Conservation (phyloP, 2,888 invertebrate genomes). For the Platypus cylindrus region DNA sequence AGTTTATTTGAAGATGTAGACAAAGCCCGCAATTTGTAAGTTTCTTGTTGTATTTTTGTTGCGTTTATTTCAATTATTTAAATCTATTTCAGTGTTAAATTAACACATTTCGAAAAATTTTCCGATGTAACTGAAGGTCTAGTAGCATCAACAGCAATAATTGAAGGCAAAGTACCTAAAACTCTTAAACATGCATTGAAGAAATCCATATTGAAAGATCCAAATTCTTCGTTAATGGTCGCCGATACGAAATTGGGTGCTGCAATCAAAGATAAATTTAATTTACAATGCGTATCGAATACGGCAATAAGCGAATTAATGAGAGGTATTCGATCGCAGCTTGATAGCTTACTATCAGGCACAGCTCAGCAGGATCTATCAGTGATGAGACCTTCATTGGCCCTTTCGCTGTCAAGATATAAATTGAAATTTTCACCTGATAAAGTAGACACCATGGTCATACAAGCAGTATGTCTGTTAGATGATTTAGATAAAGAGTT, state of each 20-base stretch:
- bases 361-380: constrained; percentile 88
- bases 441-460: constrained; percentile 99
- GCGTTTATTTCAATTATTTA: constrained; percentile 3
- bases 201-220: constrained; percentile 64
- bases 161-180: constrained; percentile 90
- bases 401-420: constrained; percentile 85
- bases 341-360: constrained; percentile 78
- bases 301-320: constrained; percentile 72
- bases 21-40: constrained; percentile 80
- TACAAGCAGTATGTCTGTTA: constrained; percentile 86
- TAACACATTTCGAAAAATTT: constrained; percentile 94
- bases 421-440: constrained; percentile 98
- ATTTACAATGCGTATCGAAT: constrained; percentile 76
- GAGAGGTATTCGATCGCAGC: constrained; percentile 89
- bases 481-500: constrained; percentile 98
- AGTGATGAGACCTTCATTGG: constrained; percentile 91
- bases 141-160: constrained; percentile 79
- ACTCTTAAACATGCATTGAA: constrained; percentile 85
- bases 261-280: constrained; percentile 88
- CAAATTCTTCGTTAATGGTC: constrained; percentile 80
- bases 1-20: constrained; percentile 85
- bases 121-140: constrained; percentile 92
- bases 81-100: constrained; percentile 60
- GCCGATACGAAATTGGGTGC: constrained; percentile 92
- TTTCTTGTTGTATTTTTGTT: constrained; percentile 18